phyloP scores from a whole-genome alignment of 1,140 invertebrate species.

The Trachymyrmex septentrionalis region DNA sequence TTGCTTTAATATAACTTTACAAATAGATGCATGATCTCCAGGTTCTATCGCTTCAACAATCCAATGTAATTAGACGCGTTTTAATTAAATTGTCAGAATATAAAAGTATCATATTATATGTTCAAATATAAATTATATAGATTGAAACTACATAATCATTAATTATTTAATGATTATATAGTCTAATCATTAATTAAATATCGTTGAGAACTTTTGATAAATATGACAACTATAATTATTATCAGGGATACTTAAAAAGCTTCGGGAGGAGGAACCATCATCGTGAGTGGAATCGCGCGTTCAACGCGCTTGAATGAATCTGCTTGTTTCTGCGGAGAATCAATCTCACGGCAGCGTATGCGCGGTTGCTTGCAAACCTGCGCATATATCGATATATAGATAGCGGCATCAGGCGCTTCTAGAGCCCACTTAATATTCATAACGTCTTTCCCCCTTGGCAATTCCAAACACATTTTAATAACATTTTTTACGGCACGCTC shows the following conservation, averaged over 20 bases:
- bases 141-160: too few species aligned
- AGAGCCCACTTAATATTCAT: constrained; percentile 78
- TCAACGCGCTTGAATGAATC: constrained; percentile 49
- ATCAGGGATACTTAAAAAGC: constrained; percentile 15
- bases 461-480: constrained; percentile 78
- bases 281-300: constrained; percentile 28
- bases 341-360: constrained; percentile 67
- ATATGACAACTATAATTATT: constrained; percentile 36
- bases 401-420: constrained; percentile 30
- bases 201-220: not conserved
- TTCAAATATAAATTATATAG: not conserved
- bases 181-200: not conserved
- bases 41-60: constrained; percentile 25
- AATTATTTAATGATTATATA: too few species aligned
- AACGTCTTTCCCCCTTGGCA: constrained; percentile 67
- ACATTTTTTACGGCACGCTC: constrained; percentile 67
- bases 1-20: not conserved
- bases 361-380: constrained; percentile 55
- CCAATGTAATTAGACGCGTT: constrained; percentile 28
- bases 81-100: constrained; percentile 38
- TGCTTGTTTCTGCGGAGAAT: constrained; percentile 68
- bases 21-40: not conserved
- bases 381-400: constrained; percentile 55
- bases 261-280: not conserved
- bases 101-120: not conserved